Base-by-base conservation (phyloP, 2,113 vertebrate species). In the Tiliqua scincoides region DNA sequence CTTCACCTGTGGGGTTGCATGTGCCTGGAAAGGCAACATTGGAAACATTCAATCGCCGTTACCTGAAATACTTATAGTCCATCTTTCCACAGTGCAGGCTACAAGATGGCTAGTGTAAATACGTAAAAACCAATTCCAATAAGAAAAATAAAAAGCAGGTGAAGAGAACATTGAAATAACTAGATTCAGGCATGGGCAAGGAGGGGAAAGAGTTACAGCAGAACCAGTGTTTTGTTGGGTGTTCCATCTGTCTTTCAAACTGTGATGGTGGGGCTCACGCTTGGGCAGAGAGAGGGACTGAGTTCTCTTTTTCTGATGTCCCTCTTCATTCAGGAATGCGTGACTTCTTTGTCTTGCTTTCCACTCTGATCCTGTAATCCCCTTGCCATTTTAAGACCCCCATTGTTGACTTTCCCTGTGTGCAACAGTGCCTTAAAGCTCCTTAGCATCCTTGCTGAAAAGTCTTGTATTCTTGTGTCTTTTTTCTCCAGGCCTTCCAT, bases 371-470 rank as follows among this genome's bases (percentile, higher is more conserved):
- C 65, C 7, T 25, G n/a, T 61, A 85, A 79, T 72, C 84, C 67
- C 84, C 37, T 62, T 79, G 76, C 67, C 37, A 72, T 54, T 71
- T 72, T 79, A 61, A 79, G 67, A 62, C 54, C 35, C 40, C 70
- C 37, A 79, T 71, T 85, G 68, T 72, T 79, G 76, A 35, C 23
- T 79, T 48, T 61, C 70, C 30, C 35, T 52, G 40, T 35, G 54
- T 76, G 62, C 37, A 43, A 23, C 62, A 70, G 62, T 85, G 32
- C 76, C 71, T 79, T 43, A 48, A 79, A 71, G 76, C 84, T 72
- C 79, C 84, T 85, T 79, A 79, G 65, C 59, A 43, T 59, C 76
- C 76, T 79, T 72, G 79, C 59, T 71, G 79, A 79, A 79, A n/a
- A 52, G 54, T 72, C 84, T 65, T 25, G n/a, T 23, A 11, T 70